Conservation (phyloP, 35 echinoderm and acorn worm genomes). For the Hemicentrotus pulcherrimus region DNA sequence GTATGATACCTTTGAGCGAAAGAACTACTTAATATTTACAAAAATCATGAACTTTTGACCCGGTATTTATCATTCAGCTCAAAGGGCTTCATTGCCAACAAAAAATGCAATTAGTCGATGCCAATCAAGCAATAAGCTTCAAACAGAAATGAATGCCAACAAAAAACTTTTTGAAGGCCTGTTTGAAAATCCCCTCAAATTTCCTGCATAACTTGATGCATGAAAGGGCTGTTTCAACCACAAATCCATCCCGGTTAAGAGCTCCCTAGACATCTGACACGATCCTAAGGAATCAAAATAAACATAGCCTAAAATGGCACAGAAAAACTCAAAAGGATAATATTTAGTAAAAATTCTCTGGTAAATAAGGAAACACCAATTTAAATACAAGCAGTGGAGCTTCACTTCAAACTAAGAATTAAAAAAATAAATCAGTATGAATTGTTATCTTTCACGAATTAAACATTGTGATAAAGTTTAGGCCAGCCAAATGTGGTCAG, state of each 20-base stretch:
- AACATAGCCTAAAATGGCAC: background rate
- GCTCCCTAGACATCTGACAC: background rate
- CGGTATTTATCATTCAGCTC: background rate
- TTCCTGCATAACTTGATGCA: background rate
- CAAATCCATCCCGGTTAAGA: background rate
- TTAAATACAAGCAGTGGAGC: too few relatives aligned
- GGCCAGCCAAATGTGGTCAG: too few relatives aligned
- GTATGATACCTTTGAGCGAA: background rate
- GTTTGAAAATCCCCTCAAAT: conserved; percentile 5
- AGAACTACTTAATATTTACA: background rate
- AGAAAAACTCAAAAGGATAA: background rate
- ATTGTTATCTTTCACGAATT: too few relatives aligned
- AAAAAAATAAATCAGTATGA: too few relatives aligned
- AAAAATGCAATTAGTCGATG: background rate
- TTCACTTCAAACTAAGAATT: too few relatives aligned
- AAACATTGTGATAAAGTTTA: too few relatives aligned
- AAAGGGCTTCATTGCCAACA: background rate
- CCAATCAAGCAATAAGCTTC: background rate
- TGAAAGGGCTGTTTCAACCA: conserved; percentile 2
- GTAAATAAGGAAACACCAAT: too few relatives aligned
- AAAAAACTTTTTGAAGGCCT: background rate
- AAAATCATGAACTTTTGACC: background rate
- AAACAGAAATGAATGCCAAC: conserved; percentile 9
- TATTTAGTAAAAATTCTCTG: background rate
- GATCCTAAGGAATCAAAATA: background rate